Base-by-base conservation (phyloP, 2,888 invertebrate genomes). In the Tetrapedia diversipes region DNA sequence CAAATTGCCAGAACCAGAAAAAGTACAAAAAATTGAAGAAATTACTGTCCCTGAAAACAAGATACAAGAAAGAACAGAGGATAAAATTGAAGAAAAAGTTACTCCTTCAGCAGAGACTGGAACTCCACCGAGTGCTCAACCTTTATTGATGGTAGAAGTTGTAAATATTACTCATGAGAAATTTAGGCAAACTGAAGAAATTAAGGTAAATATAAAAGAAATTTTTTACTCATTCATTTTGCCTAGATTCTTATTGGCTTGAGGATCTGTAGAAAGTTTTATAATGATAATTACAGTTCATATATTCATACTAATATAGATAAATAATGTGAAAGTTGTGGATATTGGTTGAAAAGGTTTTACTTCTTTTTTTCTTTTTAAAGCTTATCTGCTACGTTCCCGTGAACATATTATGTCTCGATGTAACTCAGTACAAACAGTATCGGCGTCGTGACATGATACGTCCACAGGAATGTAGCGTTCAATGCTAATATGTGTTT, bases 161-260 rank as follows among this genome's bases (percentile, higher is more conserved):
- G 98, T 98, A 91, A 99, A 99, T 93, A 92, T 98, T 64, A 94
- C 95, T 68, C 97, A 98, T 86, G 96, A 98, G 79, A 96, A 97
- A 84, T 99, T 97, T 91, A 94, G 95, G 81, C 96, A 96, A 91
- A 98, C 97, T 0, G 98, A 98, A 89, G 99, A 99, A 93, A 96
- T 99, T 16, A 99, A 99, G 93, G 95, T 95, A 84, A 82, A 49
- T 27, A 16, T 39, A 56, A n/a, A 27, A 24, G 4, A 29, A 32
- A 43, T 37, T 56, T 8, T 14, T 22, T 29, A 59, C 43, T 7
- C n/a, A n/a, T n/a, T n/a, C n/a, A n/a, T n/a, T n/a, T n/a, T n/a
- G n/a, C n/a, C n/a, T n/a, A n/a, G n/a, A n/a, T n/a, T n/a, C n/a
- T n/a, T n/a, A n/a, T n/a, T n/a, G n/a, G n/a, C n/a, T n/a, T n/a